Conservation (phyloP, 2,888 invertebrate genomes). For the Nephrocerus scutellatus region DNA sequence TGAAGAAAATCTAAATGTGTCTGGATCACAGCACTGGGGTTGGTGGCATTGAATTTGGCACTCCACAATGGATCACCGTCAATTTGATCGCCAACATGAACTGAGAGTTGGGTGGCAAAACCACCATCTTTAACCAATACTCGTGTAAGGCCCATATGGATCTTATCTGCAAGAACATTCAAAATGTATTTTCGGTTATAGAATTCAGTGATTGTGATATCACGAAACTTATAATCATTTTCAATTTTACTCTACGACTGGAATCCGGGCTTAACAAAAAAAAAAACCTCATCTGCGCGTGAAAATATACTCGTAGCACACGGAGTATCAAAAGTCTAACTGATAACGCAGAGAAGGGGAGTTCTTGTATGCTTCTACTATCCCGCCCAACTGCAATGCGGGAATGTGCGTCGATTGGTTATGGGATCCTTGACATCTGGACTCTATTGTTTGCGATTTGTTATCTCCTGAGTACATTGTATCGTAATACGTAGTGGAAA, state of each 20-base stretch:
- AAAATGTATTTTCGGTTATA: no score
- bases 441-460: slow-evolving; percentile 39
- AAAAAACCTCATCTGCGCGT: no score
- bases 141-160: slow-evolving; percentile 36
- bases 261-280: neutral
- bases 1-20: slow-evolving; percentile 77
- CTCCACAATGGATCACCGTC: slow-evolving; percentile 88
- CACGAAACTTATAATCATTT: no score
- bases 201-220: no score
- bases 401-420: slow-evolving; percentile 11
- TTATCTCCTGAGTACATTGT: slow-evolving; percentile 67
- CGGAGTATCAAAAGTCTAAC: slow-evolving; percentile 4
- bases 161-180: slow-evolving; percentile 8
- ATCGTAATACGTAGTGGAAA: no score
- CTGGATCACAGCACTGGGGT: slow-evolving; percentile 70
- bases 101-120: slow-evolving; percentile 73
- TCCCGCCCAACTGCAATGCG: slow-evolving; percentile 21
- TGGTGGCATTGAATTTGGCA: slow-evolving; percentile 69
- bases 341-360: neutral
- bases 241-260: neutral
- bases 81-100: slow-evolving; percentile 66
- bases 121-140: slow-evolving; percentile 63
- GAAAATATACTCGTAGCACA: slow-evolving; percentile 13
- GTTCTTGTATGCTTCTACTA: slow-evolving; percentile 29
- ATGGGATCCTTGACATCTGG: slow-evolving; percentile 15